Evolutionary conservation across 2,888 invertebrate species (phyloP).

Genomic region (Plebejus melissa): DNA sequence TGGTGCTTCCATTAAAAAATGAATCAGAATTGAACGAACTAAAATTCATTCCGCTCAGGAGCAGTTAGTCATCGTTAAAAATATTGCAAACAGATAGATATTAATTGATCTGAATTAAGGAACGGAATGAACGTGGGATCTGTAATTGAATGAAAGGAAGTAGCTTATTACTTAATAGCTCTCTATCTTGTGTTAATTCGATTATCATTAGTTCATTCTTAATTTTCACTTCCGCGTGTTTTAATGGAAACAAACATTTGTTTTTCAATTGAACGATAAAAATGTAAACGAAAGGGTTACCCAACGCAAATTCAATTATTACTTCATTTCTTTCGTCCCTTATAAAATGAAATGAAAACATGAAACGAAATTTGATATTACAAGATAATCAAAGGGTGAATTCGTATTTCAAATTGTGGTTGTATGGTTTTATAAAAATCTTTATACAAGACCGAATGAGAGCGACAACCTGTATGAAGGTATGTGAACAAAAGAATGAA

Average conservation of each 20-base stretch:
- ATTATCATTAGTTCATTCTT: conserved; percentile 1
- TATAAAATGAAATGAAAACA: conserved; percentile 1
- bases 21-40: conserved; percentile 31
- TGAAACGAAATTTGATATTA: conserved; percentile 12
- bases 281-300: not conserved
- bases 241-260: conserved; percentile 14
- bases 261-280: conserved; percentile 1
- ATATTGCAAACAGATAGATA: conserved; percentile 35
- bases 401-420: not conserved
- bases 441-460: not conserved
- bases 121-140: conserved; percentile 46
- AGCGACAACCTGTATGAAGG: not conserved
- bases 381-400: not conserved
- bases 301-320: conserved; percentile 3
- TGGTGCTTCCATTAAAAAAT: not conserved
- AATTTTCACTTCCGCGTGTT: not conserved
- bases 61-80: conserved; percentile 32
- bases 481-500: not conserved
- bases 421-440: not conserved
- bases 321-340: conserved; percentile 9
- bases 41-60: not conserved
- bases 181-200: conserved; percentile 18
- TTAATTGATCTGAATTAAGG: conserved; percentile 57
- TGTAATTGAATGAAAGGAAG: conserved; percentile 44
- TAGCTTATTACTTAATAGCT: conserved; percentile 31